Evolutionary conservation across 2,888 invertebrate species (phyloP).

Genomic region (Ophion obscuratus): DNA sequence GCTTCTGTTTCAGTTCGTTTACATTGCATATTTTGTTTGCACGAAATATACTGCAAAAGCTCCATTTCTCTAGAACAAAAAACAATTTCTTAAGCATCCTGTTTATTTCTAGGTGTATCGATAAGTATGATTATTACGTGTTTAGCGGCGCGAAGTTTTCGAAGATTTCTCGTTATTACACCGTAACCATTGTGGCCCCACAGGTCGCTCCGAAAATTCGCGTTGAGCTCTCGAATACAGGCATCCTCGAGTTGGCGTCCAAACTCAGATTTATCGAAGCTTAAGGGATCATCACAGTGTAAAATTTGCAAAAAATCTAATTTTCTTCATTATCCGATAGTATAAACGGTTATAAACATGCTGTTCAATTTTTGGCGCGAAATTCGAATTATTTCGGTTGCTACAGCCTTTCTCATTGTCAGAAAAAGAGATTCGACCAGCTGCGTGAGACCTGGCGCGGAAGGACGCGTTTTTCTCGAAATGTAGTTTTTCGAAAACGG

Average conservation of each 20-base stretch:
- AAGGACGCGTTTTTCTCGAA: conserved; percentile 83
- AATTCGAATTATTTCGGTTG: neutral
- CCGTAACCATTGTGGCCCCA: conserved; percentile 89
- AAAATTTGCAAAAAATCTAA: no score
- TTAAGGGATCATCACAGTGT: conserved; percentile 39
- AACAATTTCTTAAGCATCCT: neutral
- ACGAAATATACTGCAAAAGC: neutral
- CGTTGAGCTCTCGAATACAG: conserved; percentile 86
- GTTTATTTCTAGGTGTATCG: neutral
- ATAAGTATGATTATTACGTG: conserved; percentile 74
- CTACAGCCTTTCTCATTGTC: no score
- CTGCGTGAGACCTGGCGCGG: conserved; percentile 83
- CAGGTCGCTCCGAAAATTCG: conserved; percentile 85
- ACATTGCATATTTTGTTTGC: neutral
- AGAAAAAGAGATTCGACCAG: no score
- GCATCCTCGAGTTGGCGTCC: conserved; percentile 87
- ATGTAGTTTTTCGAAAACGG: conserved; percentile 79
- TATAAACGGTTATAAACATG: no score
- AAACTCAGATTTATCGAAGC: conserved; percentile 85
- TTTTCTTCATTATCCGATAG: no score
- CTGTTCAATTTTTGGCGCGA: no score
- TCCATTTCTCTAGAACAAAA: neutral
- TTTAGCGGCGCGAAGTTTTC: conserved; percentile 85
- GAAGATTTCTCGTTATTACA: conserved; percentile 88
- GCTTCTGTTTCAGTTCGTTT: no score